These are phyloP conservation scores for Nettapus auritus DNA, from an alignment of 2,113 vertebrate genomes.

Conservation along the genomic window DNA sequence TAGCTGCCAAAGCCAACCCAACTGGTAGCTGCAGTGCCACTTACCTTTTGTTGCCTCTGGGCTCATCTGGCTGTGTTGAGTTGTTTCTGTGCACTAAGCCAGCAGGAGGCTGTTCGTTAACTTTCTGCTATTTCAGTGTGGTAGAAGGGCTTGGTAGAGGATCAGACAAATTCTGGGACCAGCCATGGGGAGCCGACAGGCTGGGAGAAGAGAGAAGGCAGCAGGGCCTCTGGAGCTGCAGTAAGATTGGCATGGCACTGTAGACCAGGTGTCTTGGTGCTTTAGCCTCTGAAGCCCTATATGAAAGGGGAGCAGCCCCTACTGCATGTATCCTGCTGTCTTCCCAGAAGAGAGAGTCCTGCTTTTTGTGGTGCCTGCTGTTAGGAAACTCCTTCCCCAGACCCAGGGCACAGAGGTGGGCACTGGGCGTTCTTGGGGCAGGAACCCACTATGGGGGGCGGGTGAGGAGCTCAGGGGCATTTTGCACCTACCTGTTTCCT, in stretches of 20 bases:
- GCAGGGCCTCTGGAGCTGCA: neutral
- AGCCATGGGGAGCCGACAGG: neutral
- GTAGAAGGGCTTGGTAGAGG: neutral
- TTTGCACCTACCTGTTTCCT: neutral
- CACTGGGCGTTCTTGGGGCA: neutral
- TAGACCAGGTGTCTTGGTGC: neutral
- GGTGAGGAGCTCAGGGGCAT: neutral
- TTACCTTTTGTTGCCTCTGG: neutral
- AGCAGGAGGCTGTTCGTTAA: neutral
- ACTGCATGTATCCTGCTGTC: neutral
- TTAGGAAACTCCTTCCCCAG: neutral
- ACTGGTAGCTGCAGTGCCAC: neutral
- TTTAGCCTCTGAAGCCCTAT: neutral
- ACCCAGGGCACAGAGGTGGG: rapidly evolving
- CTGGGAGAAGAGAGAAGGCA: neutral
- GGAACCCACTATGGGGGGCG: neutral
- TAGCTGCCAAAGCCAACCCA: neutral
- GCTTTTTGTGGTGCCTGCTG: neutral
- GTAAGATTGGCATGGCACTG: neutral
- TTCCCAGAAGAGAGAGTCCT: neutral
- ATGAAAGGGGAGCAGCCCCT: rapidly evolving
- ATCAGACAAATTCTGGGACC: neutral
- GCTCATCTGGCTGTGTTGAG: neutral
- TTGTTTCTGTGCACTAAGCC: neutral
- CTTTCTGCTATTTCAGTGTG: neutral